Evolutionary conservation across 2,797 vertebrate species (phyloP), one percentile per base, ranked within the genome.

Genomic region (Lagocephalus sceleratus): DNA sequence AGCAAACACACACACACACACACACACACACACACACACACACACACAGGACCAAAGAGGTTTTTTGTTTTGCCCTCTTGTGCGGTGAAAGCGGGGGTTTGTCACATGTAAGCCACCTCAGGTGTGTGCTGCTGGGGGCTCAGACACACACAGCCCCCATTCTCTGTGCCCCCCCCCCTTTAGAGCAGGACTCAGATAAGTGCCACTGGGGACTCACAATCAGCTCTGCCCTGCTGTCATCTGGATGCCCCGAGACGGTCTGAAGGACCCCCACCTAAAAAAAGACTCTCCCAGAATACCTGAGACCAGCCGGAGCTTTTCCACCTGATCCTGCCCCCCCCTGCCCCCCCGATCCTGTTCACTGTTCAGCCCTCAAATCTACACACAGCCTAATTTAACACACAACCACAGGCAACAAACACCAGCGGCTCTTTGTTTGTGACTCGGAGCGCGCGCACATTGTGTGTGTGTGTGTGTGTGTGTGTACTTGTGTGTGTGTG

Each of bases 291-390:
- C 54, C 73, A 66, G 66, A 78, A 79, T 71, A 78, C 82, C 69
- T 75, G 64, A 74, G 74, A 77, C 57, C 6, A 55, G 69, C 59
- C 52, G 17, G 26, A 73, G 69, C 65, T 53, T 62, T 65, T 74
- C 70, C 80, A 82, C 72, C 81, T 81, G 83, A 83, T 78, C 69
- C 76, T 49, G 57, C 54, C 80, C 79, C 16, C 75, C 68, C 55
- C 71, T 42, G 29, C 6, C 29, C 8, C 29, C 25, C 23, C 23
- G 78, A 83, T 62, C 50, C 71, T 46, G 66, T 55, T 79, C 60
- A 55, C 69, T 58, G 69, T 75, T 81, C 76, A 76, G 57, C 59
- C 60, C 63, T 59, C 49, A 15, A 57, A 72, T 16, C 42, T 19
- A 51, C 51, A 54, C 71, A 69, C 41, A 56, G 82, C 76, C 83